Conservation (phyloP, 1,140 invertebrate genomes). For the Helicoverpa zea region DNA sequence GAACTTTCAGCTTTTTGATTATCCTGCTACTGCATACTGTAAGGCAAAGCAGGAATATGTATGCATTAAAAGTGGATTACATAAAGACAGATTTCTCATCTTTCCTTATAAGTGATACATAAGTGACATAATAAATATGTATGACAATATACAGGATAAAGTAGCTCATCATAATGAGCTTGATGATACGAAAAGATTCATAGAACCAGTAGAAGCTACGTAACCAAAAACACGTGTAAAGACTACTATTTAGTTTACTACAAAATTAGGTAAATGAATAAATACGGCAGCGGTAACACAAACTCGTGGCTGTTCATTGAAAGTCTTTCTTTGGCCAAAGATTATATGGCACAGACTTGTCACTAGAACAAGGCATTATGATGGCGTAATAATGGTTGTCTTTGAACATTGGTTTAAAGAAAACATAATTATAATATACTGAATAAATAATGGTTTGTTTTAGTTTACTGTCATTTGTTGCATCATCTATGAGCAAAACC, state of each 20-base stretch:
- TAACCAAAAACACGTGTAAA: conserved; percentile 25
- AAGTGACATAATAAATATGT: too few species aligned
- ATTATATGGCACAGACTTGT: conserved; percentile 1
- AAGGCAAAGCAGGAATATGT: too few species aligned
- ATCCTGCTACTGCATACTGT: too few species aligned
- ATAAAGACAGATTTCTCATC: too few species aligned
- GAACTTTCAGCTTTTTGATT: too few species aligned
- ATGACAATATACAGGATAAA: too few species aligned
- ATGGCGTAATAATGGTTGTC: neutral
- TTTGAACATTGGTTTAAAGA: neutral
- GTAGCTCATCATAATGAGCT: neutral
- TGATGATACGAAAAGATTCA: neutral
- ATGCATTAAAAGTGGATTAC: too few species aligned
- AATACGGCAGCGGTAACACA: conserved; percentile 44
- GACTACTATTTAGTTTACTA: conserved; percentile 20
- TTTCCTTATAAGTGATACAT: too few species aligned
- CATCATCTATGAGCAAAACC: neutral
- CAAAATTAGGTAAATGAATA: conserved; percentile 48
- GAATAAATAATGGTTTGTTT: neutral
- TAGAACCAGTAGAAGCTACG: neutral
- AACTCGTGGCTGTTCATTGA: conserved; percentile 41
- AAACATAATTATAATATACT: neutral
- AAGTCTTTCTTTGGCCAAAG: conserved; percentile 33
- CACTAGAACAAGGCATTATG: neutral
- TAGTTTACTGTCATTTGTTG: neutral